phyloP scores from a whole-genome alignment of 2,113 vertebrate genomes.

The Nibea coibor region DNA sequence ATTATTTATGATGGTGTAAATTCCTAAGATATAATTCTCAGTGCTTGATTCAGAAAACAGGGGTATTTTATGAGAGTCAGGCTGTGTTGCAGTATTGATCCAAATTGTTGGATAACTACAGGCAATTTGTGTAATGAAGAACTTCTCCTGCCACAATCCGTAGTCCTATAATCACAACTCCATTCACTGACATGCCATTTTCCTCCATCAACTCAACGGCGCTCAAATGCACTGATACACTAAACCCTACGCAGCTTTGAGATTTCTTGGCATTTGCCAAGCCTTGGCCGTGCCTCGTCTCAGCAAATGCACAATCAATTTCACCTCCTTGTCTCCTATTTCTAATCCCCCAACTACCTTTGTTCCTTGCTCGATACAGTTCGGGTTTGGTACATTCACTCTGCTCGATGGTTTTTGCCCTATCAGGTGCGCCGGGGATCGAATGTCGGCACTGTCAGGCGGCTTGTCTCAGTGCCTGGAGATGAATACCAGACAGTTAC shows the following conservation, averaged over 20 bases:
- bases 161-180: slow-evolving; percentile 43
- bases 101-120: slow-evolving; percentile 40
- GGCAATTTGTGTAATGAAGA: slow-evolving; percentile 65
- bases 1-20: slow-evolving; percentile 52
- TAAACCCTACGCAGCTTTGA: slow-evolving; percentile 26
- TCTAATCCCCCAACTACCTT: slow-evolving; percentile 45
- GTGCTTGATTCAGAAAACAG: slow-evolving; percentile 23
- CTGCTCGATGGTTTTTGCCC: slow-evolving; percentile 60
- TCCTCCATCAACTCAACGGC: slow-evolving; percentile 44
- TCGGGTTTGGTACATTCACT: slow-evolving; percentile 36
- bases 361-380: slow-evolving; percentile 51
- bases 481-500: slow-evolving; percentile 59
- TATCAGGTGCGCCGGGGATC: slow-evolving; percentile 69
- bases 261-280: slow-evolving; percentile 71
- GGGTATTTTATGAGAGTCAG: slow-evolving; percentile 40
- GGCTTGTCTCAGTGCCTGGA: slow-evolving; percentile 45
- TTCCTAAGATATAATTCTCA: slow-evolving; percentile 13
- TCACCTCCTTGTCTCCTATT: slow-evolving; percentile 60
- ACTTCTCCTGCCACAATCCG: slow-evolving; percentile 28
- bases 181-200: slow-evolving; percentile 54
- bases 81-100: slow-evolving; percentile 55
- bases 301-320: slow-evolving; percentile 74
- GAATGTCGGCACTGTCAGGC: slow-evolving; percentile 72
- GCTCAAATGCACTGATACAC: slow-evolving; percentile 30
- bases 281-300: slow-evolving; percentile 48